These are phyloP conservation scores for Euphonia xanthogaster DNA, from an alignment of 2,797 vertebrate species.

Conservation along the genomic window DNA sequence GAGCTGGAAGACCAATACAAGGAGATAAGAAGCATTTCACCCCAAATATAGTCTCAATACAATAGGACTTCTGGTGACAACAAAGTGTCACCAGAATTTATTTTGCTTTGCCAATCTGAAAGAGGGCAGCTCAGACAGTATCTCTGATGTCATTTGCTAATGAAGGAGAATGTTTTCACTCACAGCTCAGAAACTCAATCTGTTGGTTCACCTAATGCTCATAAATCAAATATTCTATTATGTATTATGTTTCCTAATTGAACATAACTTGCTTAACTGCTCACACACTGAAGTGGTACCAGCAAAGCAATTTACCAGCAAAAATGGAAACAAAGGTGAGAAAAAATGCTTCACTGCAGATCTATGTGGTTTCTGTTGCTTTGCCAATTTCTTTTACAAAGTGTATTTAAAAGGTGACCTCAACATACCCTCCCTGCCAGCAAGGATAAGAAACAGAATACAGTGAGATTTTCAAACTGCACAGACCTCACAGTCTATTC, in stretches of 20 bases:
- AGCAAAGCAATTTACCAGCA: not conserved
- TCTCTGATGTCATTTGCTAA: not conserved
- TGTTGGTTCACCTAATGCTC: not conserved
- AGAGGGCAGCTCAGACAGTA: not conserved
- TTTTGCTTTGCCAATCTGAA: not conserved
- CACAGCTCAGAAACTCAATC: not conserved
- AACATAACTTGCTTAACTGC: not conserved
- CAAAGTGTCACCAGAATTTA: not conserved
- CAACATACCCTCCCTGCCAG: not conserved
- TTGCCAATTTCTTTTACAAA: not conserved
- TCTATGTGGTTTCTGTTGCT: not conserved
- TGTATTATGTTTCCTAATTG: not conserved
- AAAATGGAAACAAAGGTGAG: not conserved
- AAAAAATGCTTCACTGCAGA: not conserved
- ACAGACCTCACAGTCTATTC: not conserved
- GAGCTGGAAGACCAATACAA: not conserved
- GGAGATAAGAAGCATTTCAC: not conserved
- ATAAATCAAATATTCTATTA: not conserved
- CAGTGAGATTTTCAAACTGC: not conserved
- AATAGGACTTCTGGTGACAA: not conserved
- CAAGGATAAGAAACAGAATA: not conserved
- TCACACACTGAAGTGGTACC: not conserved
- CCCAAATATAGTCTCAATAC: rapidly evolving
- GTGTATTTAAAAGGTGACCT: not conserved
- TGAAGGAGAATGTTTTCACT: not conserved